Evolutionary conservation across 2,113 vertebrate species (phyloP).

Genomic region (Hemiprocne comata): DNA sequence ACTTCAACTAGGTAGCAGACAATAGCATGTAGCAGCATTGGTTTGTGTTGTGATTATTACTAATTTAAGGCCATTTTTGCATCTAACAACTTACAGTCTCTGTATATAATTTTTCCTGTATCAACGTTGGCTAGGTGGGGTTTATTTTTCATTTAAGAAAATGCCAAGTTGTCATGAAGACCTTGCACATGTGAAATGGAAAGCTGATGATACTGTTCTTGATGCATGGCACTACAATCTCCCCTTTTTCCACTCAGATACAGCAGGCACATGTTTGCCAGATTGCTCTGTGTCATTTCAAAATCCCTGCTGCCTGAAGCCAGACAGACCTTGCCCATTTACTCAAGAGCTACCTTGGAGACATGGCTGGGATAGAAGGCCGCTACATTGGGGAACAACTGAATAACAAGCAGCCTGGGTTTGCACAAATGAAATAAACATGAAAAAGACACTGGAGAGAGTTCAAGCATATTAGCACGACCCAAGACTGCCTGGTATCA

Average conservation of each 20-base stretch:
- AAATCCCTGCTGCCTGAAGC: neutral
- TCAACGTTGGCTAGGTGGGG: neutral
- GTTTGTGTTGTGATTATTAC: neutral
- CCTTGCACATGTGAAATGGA: neutral
- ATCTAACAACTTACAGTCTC: neutral
- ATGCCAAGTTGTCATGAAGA: neutral
- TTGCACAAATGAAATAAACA: neutral
- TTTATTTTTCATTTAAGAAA: neutral
- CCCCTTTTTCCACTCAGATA: neutral
- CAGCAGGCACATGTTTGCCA: neutral
- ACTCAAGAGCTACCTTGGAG: neutral
- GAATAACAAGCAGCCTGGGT: neutral
- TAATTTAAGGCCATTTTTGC: neutral
- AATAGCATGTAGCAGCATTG: neutral
- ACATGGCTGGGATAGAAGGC: neutral
- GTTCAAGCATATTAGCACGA: neutral
- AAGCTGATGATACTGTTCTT: neutral
- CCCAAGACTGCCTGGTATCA: neutral
- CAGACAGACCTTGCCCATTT: neutral
- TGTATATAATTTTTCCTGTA: neutral
- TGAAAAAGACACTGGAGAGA: neutral
- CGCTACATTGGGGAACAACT: neutral
- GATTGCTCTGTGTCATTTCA: neutral
- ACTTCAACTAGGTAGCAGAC: neutral
- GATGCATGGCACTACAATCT: accelerated